A percentile compares a stretch with the other conserved stretches of the same genome.
phyloP scores from a whole-genome alignment of 2,888 invertebrate genomes.

The Dolichopus griseipennis region DNA sequence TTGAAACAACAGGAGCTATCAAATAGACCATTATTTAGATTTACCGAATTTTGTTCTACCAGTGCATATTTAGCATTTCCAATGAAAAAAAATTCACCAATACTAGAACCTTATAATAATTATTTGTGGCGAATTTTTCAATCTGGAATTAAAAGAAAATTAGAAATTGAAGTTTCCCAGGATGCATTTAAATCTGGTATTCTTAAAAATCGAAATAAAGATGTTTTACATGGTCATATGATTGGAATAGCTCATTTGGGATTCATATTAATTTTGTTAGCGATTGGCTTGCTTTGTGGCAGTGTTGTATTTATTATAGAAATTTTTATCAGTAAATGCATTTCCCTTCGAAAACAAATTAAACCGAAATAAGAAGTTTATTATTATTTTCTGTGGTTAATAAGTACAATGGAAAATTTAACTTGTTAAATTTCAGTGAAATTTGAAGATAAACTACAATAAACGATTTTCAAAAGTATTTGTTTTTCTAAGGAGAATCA shows the following conservation, averaged over 20 bases:
- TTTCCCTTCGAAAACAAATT: too few species aligned
- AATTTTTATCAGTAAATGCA: background rate
- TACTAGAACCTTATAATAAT: background rate
- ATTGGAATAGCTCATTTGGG: background rate
- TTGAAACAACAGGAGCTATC: background rate
- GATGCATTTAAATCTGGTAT: background rate
- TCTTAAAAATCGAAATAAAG: background rate
- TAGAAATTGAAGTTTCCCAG: background rate
- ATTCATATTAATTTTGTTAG: background rate
- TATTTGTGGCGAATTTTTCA: background rate
- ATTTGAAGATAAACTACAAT: too few species aligned
- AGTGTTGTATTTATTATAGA: background rate
- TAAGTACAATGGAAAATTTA: too few species aligned
- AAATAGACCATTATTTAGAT: background rate
- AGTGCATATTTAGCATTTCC: background rate
- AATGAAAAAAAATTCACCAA: slow-evolving; percentile 1
- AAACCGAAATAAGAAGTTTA: too few species aligned
- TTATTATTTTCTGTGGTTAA: too few species aligned
- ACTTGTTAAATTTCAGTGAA: too few species aligned
- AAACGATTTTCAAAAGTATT: too few species aligned
- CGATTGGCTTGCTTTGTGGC: background rate
- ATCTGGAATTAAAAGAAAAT: background rate
- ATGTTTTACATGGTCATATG: background rate
- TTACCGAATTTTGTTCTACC: background rate
- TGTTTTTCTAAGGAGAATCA: too few species aligned